Conservation (phyloP, 1,140 invertebrate genomes). For the Octopus bimaculoides region DNA sequence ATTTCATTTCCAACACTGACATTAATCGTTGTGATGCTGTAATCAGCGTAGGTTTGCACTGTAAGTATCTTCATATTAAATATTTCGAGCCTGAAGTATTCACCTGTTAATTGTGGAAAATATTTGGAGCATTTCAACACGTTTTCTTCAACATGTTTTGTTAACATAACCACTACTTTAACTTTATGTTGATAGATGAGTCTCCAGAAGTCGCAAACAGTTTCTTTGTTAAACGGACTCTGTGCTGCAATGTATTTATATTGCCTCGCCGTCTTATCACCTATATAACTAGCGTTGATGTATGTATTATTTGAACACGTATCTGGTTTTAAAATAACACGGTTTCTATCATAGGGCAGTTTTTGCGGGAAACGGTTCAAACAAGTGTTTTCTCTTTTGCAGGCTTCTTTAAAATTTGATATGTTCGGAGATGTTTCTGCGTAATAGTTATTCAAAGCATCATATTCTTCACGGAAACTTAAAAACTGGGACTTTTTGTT, state of each 20-base stretch:
- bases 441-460: not conserved
- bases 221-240: slow-evolving; percentile 53
- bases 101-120: slow-evolving; percentile 46
- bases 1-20: slow-evolving; percentile 17
- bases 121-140: slow-evolving; percentile 56
- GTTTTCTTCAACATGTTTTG: slow-evolving; percentile 49
- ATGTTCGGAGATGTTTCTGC: not conserved
- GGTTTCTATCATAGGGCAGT: slow-evolving; percentile 52
- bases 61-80: slow-evolving; percentile 40
- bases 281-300: slow-evolving; percentile 81
- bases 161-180: slow-evolving; percentile 47
- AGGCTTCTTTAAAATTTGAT: slow-evolving; percentile 12
- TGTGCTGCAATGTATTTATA: slow-evolving; percentile 53
- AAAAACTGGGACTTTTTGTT: not conserved
- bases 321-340: slow-evolving; percentile 38
- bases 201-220: slow-evolving; percentile 51
- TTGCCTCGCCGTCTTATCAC: slow-evolving; percentile 23
- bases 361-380: slow-evolving; percentile 52
- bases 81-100: slow-evolving; percentile 35
- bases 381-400: slow-evolving; percentile 28
- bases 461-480: not conserved
- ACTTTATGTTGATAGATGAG: slow-evolving; percentile 49
- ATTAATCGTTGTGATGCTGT: slow-evolving; percentile 36
- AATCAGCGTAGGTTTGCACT: slow-evolving; percentile 42
- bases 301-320: slow-evolving; percentile 70